A percentile compares a stretch with the other conserved stretches of the same genome.
These are phyloP conservation scores for Oenanthe melanoleuca DNA, from an alignment of 2,113 vertebrate species.

Conservation along the genomic window DNA sequence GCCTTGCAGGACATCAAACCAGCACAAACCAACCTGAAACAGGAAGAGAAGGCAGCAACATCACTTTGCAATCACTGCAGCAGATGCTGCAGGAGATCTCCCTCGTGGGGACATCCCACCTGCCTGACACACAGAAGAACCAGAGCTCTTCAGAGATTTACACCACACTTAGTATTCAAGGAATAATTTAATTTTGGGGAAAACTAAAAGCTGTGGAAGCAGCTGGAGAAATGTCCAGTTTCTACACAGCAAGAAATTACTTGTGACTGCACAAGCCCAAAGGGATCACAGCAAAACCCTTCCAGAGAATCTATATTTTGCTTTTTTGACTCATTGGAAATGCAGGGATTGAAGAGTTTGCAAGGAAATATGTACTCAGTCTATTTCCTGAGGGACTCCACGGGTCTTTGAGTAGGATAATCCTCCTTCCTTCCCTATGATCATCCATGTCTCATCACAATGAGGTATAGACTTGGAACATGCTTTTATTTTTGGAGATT, in stretches of 20 bases:
- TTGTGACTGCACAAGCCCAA: rapidly evolving
- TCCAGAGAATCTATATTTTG: background rate
- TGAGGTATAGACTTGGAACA: rapidly evolving
- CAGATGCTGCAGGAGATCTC: background rate
- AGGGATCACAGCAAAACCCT: background rate
- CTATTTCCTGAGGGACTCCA: background rate
- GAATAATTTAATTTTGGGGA: background rate
- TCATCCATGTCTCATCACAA: background rate
- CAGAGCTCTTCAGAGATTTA: background rate
- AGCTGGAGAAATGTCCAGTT: background rate
- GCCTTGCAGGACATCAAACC: background rate
- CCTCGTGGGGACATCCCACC: background rate
- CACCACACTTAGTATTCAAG: background rate
- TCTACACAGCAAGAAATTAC: background rate
- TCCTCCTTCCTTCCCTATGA: background rate
- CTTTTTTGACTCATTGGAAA: background rate
- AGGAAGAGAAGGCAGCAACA: background rate
- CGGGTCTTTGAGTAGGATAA: background rate
- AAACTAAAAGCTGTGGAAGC: background rate
- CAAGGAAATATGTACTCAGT: background rate
- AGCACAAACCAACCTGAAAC: background rate
- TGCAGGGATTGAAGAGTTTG: background rate
- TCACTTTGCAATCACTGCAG: background rate
- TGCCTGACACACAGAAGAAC: background rate
- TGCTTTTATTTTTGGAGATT: background rate